Evolutionary conservation across 2,113 vertebrate species (phyloP).

Genomic region (Helogale parvula): DNA sequence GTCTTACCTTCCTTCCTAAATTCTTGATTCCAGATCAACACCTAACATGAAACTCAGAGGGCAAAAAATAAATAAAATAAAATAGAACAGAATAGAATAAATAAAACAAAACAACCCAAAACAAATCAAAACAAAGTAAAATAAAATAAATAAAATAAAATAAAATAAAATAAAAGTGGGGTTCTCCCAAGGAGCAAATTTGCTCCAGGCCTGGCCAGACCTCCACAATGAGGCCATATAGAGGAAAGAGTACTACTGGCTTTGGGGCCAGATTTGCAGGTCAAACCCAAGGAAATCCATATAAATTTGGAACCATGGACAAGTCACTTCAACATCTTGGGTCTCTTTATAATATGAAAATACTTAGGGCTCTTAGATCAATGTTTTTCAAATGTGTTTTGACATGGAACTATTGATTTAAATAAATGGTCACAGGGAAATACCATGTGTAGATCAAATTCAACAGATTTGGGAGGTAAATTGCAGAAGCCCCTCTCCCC

Average conservation of each 20-base stretch:
- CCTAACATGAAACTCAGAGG: neutral
- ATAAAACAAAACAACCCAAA: neutral
- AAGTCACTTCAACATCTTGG: conserved; percentile 16
- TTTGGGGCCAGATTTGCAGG: neutral
- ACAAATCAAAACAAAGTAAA: neutral
- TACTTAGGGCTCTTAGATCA: neutral
- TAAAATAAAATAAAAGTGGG: neutral
- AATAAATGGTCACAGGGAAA: conserved; percentile 14
- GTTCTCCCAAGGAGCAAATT: neutral
- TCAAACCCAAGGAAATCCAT: conserved; percentile 27
- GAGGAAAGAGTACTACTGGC: neutral
- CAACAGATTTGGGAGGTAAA: neutral
- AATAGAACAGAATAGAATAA: neutral
- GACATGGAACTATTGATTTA: neutral
- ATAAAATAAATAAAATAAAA: neutral
- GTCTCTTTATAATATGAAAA: conserved; percentile 32
- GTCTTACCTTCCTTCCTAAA: neutral
- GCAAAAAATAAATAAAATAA: neutral
- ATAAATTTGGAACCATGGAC: neutral
- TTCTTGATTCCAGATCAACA: conserved; percentile 1
- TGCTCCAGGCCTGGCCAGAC: neutral
- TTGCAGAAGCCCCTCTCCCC: neutral
- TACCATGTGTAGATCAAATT: neutral
- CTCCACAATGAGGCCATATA: neutral
- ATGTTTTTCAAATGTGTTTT: neutral